These are phyloP conservation scores for Ernsta delagoae DNA, from an alignment of 2,888 invertebrate species.

Conservation along the genomic window DNA sequence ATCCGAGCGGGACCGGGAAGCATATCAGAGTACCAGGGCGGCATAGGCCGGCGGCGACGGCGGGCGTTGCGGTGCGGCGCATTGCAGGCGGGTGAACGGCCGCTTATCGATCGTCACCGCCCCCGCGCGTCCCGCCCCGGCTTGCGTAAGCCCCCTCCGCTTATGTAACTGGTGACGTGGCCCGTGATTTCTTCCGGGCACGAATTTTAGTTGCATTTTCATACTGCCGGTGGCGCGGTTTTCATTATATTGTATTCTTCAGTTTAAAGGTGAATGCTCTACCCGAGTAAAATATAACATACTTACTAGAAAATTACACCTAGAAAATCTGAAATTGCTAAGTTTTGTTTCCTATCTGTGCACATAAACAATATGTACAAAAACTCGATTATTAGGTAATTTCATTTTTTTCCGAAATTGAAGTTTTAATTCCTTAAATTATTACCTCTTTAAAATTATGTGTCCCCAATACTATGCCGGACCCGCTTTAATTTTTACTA, in stretches of 20 bases:
- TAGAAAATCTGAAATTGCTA: neutral
- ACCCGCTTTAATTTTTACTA: conserved; percentile 9
- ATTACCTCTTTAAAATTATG: neutral
- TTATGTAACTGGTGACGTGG: conserved; percentile 79
- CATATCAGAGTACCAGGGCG: conserved; percentile 64
- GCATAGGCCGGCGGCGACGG: conserved; percentile 60
- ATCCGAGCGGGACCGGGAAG: conserved; percentile 40
- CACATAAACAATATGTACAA: too few species aligned
- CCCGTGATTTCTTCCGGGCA: conserved; percentile 66
- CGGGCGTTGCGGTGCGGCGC: conserved; percentile 57
- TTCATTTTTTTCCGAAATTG: too few species aligned
- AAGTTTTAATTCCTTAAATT: too few species aligned
- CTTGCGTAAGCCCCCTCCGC: conserved; percentile 72
- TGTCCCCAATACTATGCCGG: conserved; percentile 3
- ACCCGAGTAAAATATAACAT: neutral
- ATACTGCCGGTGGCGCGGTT: conserved; percentile 28
- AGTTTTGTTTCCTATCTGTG: too few species aligned
- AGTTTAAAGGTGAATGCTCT: conserved; percentile 24
- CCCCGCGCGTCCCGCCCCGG: conserved; percentile 47
- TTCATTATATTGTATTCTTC: conserved; percentile 1
- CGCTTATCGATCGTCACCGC: conserved; percentile 76
- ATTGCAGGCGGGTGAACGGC: too few species aligned
- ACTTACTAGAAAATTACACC: neutral
- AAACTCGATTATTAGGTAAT: too few species aligned
- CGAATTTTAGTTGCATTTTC: conserved; percentile 49